Percentiles rank a stretch among this genome's conserved stretches.
These are phyloP conservation scores for Pycnonotus jocosus DNA, from an alignment of 2,113 vertebrate genomes.

Conservation along the genomic window DNA sequence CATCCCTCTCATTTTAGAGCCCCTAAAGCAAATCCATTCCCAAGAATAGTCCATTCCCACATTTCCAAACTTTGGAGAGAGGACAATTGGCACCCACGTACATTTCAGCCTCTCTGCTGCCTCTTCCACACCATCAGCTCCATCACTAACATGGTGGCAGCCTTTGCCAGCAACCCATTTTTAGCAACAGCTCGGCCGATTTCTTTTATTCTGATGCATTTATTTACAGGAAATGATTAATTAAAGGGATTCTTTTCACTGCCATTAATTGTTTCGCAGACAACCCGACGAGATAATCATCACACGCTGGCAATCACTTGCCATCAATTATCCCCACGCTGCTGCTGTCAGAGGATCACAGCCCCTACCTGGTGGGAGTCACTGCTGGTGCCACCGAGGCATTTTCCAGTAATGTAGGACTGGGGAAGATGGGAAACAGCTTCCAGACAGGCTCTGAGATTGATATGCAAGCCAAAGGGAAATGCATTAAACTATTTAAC, in stretches of 20 bases:
- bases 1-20: fast-evolving
- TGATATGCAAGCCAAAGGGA: conserved; percentile 47
- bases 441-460: conserved; percentile 22
- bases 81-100: not conserved
- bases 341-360: conserved; percentile 6
- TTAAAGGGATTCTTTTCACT: conserved; percentile 31
- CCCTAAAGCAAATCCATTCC: not conserved
- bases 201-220: not conserved
- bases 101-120: not conserved
- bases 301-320: conserved; percentile 41
- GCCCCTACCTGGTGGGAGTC: conserved; percentile 54
- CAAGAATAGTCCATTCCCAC: not conserved
- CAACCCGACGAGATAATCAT: conserved; percentile 62
- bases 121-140: not conserved
- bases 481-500: conserved; percentile 62
- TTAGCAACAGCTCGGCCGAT: not conserved
- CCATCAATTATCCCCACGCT: conserved; percentile 44
- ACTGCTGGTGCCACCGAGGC: conserved; percentile 43
- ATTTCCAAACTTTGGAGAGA: not conserved
- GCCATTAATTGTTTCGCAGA: conserved; percentile 17
- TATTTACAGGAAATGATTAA: conserved; percentile 62
- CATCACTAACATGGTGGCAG: not conserved
- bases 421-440: not conserved
- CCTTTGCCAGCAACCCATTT: not conserved
- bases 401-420: not conserved